A percentile compares a stretch with the other conserved stretches of the same genome.
Conservation (phyloP, 2,888 invertebrate genomes). For the Leptopterna dolabrata region DNA sequence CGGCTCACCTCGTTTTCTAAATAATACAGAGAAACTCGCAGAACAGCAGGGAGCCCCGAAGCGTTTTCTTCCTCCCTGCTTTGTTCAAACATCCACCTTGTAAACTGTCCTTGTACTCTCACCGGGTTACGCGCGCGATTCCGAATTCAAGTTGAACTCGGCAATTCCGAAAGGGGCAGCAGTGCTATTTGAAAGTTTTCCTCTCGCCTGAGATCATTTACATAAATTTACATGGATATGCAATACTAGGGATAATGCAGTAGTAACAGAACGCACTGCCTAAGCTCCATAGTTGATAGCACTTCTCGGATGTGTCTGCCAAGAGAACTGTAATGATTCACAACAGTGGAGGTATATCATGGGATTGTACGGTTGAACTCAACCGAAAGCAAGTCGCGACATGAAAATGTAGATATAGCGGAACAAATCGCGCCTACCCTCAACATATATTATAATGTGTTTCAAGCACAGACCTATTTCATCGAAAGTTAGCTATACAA, state of each 20-base stretch:
- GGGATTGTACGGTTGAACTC: no score
- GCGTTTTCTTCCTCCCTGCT: background rate
- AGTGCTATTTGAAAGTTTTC: background rate
- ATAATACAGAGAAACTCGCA: background rate
- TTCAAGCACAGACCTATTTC: no score
- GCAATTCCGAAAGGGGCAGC: background rate
- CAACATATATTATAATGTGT: no score
- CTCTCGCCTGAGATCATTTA: background rate
- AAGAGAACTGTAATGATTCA: no score
- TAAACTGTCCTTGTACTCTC: background rate
- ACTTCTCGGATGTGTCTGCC: background rate
- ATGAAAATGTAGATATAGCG: no score
- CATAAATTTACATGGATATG: background rate
- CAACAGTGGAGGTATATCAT: no score
- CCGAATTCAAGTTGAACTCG: background rate
- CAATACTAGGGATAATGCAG: background rate
- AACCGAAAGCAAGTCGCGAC: no score
- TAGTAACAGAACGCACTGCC: background rate
- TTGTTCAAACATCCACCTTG: background rate
- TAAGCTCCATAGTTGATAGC: background rate
- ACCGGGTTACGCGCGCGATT: background rate
- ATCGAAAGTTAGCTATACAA: no score
- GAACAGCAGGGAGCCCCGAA: background rate
- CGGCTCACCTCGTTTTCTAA: slow-evolving; percentile 2
- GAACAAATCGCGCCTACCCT: no score